These are phyloP conservation scores for Hyla sarda DNA, from an alignment of 2,113 vertebrate genomes.

Conservation along the genomic window DNA sequence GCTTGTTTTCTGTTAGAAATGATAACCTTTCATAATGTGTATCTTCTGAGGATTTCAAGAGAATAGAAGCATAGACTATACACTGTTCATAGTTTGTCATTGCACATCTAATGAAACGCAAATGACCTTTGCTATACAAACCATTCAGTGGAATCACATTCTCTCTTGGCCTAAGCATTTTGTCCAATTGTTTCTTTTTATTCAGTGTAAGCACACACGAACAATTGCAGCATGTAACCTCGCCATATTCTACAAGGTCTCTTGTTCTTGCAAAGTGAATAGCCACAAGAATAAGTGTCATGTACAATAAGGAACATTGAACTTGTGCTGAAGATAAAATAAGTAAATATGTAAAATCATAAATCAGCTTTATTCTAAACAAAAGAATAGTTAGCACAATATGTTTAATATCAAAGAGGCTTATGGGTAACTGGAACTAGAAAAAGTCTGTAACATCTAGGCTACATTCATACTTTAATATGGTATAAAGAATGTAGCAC, in stretches of 20 bases:
- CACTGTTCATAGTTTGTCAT: constrained; percentile 34
- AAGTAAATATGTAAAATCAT: not conserved
- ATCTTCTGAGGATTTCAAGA: not conserved
- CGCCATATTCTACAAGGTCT: constrained; percentile 21
- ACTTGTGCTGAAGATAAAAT: not conserved
- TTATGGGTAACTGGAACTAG: not conserved
- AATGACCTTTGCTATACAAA: constrained; percentile 28
- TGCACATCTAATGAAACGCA: constrained; percentile 33
- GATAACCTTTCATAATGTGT: not conserved
- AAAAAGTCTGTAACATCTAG: not conserved
- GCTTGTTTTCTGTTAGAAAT: not conserved
- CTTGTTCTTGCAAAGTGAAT: constrained; percentile 34
- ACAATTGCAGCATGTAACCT: constrained; percentile 22
- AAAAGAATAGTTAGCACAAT: not conserved
- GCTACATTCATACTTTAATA: not conserved
- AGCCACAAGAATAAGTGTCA: constrained; percentile 24
- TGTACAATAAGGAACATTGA: not conserved
- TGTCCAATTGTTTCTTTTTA: constrained; percentile 42
- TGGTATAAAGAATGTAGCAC: not conserved
- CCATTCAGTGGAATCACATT: constrained; percentile 20
- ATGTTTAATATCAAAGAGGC: not conserved
- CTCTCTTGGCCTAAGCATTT: constrained; percentile 26
- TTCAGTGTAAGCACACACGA: constrained; percentile 6
- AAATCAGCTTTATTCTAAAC: not conserved
- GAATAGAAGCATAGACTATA: not conserved